Base-by-base conservation (phyloP, 1,140 invertebrate genomes). In the Drosophila lacertosa region DNA sequence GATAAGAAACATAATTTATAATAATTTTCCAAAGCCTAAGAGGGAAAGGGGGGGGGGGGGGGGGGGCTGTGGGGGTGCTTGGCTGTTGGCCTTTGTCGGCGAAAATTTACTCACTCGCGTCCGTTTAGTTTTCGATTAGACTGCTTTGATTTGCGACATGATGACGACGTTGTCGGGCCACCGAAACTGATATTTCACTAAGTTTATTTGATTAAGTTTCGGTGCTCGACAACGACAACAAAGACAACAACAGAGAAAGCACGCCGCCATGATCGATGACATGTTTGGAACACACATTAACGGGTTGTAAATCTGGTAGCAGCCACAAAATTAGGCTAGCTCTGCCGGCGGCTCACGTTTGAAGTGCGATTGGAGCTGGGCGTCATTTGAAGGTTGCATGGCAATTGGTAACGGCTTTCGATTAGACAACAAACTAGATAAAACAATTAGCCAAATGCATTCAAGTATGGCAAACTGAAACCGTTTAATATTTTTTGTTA, bases 1-100 rank as follows among this genome's bases (percentile, higher is more conserved):
- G 81, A 84, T 84, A 84, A 84, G 81, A 59, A 84, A 88, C 81
- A 88, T 84, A 88, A 86, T 86, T 86, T 88, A 86, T 86, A 86
- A 86, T 88, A 77, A 86, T 88, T 86, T 88, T 69, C 74, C 13
- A 74, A 77, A 73, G 81, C 81, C 79, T 74, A n/a, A n/a, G n/a
- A n/a, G 82, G 80, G 73, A 81, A 70, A 81, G 53, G 62, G 54
- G 54, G 51, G 6, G 2, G 10, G 37, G 2, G 45, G 54, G 0
- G 4, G n/a, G 35, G 29, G 15, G 6, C 4, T 18, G 22, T 1
- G 1, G 1, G 24, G 42, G 42, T 58, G 29, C 26, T 13, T 42
- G 73, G 48, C 65, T 69, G 45, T 77, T 57, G 48, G 80, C 82
- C 81, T 86, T 86, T 86, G 81, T 86, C 81, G 81, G 81, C 82